These are phyloP conservation scores for Butastur rufipennis DNA, from an alignment of 2,113 vertebrate species.

Conservation along the genomic window DNA sequence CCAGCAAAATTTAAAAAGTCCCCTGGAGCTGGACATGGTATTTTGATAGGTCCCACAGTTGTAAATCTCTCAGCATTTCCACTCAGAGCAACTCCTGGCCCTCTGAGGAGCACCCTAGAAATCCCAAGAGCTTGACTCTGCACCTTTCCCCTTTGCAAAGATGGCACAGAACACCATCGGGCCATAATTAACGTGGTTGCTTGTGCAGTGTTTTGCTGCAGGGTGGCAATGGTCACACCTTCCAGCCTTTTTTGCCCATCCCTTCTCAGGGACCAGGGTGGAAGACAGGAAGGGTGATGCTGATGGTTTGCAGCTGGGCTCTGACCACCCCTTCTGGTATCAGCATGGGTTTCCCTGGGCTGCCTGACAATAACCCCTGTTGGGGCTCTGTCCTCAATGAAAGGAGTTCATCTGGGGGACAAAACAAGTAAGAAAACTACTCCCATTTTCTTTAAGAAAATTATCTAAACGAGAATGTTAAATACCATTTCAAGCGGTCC, in stretches of 20 bases:
- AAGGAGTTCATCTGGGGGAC: not conserved
- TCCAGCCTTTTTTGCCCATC: not conserved
- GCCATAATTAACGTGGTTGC: fast-evolving
- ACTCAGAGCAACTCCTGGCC: not conserved
- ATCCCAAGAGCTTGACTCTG: not conserved
- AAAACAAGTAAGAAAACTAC: not conserved
- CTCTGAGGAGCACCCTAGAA: not conserved
- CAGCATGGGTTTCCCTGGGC: not conserved
- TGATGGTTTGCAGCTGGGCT: not conserved
- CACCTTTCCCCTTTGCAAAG: not conserved
- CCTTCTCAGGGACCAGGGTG: not conserved
- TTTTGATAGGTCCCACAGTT: not conserved
- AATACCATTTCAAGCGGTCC: not conserved
- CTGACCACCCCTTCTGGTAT: not conserved
- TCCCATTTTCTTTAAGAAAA: not conserved
- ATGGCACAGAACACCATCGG: not conserved
- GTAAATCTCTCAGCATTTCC: not conserved
- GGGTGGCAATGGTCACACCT: not conserved
- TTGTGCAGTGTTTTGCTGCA: not conserved
- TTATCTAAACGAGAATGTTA: not conserved
- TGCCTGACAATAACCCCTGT: not conserved
- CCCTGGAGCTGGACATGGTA: not conserved
- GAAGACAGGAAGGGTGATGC: not conserved
- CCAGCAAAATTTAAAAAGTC: not conserved
- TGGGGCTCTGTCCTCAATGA: fast-evolving